phyloP scores from a whole-genome alignment of 2,113 vertebrate species.

The Sylvicapra grimmia region DNA sequence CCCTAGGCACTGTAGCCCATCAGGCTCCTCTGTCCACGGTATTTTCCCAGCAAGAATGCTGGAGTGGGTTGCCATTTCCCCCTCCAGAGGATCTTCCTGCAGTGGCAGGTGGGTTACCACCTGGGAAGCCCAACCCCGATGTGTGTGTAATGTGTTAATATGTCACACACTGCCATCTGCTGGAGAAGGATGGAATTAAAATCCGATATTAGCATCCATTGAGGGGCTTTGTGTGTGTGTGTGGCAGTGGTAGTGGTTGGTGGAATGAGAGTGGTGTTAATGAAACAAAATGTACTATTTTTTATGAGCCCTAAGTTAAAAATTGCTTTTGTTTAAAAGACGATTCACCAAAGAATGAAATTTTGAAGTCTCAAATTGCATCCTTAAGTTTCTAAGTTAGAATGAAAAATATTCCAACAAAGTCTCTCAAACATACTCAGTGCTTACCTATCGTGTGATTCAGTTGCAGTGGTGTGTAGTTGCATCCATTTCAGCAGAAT shows the following conservation, averaged over 20 bases:
- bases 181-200: neutral
- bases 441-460: neutral
- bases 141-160: neutral
- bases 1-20: neutral
- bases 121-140: neutral
- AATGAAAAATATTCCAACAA: neutral
- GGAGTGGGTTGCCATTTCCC: neutral
- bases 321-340: neutral
- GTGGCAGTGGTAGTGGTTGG: neutral
- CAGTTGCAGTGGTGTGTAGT: neutral
- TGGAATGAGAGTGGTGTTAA: neutral
- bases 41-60: neutral
- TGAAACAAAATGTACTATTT: neutral
- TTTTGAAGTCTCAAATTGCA: neutral
- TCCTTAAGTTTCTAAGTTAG: neutral
- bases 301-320: neutral
- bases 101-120: neutral
- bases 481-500: neutral
- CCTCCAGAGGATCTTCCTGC: neutral
- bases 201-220: neutral
- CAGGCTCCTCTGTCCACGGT: neutral
- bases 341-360: neutral
- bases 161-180: neutral
- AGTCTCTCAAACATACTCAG: neutral
- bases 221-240: neutral